Evolutionary conservation across 2,113 vertebrate species (phyloP).

Genomic region (Brachypodius melanocephalos): DNA sequence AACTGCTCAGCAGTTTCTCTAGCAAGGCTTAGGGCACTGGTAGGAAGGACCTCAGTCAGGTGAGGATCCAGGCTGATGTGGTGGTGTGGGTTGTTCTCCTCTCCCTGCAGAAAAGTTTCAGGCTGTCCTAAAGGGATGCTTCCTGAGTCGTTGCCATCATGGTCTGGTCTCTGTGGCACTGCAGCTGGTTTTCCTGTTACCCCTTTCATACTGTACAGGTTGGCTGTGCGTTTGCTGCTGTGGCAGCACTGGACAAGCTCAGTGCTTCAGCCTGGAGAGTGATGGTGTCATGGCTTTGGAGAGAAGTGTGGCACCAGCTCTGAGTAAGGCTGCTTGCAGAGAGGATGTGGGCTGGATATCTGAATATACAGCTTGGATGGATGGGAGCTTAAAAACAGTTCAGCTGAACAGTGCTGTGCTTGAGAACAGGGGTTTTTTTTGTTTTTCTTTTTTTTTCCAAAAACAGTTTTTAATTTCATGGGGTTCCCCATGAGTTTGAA

Average conservation of each 20-base stretch:
- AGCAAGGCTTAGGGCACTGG: background rate
- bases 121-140: background rate
- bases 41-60: background rate
- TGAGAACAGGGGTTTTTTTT: background rate
- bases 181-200: background rate
- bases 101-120: background rate
- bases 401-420: background rate
- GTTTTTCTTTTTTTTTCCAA: background rate
- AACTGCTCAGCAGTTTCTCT: background rate
- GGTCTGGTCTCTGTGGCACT: too few relatives aligned
- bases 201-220: rapidly evolving
- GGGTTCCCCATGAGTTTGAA: background rate
- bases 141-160: rapidly evolving
- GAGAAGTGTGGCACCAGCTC: background rate
- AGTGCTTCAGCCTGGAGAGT: rapidly evolving
- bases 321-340: background rate
- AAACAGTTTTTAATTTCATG: background rate
- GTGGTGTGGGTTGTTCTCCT: background rate
- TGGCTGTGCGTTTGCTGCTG: background rate
- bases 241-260: background rate
- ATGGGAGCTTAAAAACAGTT: background rate
- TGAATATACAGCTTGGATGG: background rate
- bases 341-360: background rate
- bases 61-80: background rate
- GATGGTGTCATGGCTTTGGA: background rate